phyloP scores from a whole-genome alignment of 2,888 invertebrate species.

The Melikaiella ostensackeni region DNA sequence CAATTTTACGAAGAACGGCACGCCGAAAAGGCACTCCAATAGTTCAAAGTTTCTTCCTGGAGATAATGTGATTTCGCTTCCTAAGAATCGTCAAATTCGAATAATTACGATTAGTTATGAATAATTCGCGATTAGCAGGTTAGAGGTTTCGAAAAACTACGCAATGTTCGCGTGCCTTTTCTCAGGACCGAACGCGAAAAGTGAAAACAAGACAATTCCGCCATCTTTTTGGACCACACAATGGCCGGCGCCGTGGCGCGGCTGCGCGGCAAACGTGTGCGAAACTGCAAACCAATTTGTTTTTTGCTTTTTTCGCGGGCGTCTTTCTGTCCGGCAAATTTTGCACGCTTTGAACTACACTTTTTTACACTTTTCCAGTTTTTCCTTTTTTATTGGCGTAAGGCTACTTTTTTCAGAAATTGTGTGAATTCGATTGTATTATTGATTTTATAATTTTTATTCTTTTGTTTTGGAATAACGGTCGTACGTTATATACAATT shows the following conservation, averaged over 20 bases:
- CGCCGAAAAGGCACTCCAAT: slow-evolving; percentile 28
- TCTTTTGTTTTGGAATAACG: too few species aligned
- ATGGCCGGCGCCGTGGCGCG: slow-evolving; percentile 59
- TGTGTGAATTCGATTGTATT: too few species aligned
- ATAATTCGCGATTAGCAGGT: slow-evolving; percentile 3
- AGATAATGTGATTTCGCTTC: background rate
- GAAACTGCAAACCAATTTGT: too few species aligned
- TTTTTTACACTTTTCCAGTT: too few species aligned
- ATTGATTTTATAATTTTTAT: too few species aligned
- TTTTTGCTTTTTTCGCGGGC: too few species aligned
- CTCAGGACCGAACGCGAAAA: slow-evolving; percentile 65
- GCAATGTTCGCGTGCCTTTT: slow-evolving; percentile 46
- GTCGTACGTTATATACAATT: too few species aligned
- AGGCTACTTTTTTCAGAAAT: too few species aligned
- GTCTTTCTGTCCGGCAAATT: too few species aligned
- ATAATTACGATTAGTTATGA: background rate
- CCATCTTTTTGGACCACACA: slow-evolving; percentile 73
- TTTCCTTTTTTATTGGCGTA: too few species aligned
- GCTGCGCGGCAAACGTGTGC: too few species aligned
- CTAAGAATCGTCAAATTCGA: background rate
- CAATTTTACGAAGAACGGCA: slow-evolving; percentile 14
- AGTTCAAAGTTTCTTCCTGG: slow-evolving; percentile 11
- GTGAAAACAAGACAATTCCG: slow-evolving; percentile 68
- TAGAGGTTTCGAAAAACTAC: slow-evolving; percentile 33
- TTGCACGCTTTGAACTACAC: too few species aligned